These are phyloP conservation scores for Phalangium opilio DNA, from an alignment of 2,888 invertebrate genomes.

Conservation along the genomic window DNA sequence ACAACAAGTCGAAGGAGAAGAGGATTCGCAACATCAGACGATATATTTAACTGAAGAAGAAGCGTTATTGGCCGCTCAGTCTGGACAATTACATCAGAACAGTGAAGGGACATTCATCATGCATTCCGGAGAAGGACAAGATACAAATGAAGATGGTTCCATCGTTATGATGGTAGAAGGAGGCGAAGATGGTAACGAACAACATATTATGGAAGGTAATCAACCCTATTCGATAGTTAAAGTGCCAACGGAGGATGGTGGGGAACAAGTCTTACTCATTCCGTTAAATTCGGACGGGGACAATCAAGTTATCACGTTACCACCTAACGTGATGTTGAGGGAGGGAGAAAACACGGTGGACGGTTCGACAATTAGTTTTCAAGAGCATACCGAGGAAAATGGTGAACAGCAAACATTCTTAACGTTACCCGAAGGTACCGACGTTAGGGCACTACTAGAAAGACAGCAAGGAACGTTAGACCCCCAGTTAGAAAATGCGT, in stretches of 20 bases:
- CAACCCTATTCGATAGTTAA: conserved; percentile 15
- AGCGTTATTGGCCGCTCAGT: no score
- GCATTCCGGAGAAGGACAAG: no score
- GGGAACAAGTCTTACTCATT: conserved; percentile 13
- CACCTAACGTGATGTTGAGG: conserved; percentile 13
- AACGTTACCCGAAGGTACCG: not conserved
- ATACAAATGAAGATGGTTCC: not conserved
- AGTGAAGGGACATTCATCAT: no score
- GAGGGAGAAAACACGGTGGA: conserved; percentile 12
- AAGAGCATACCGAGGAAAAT: not conserved
- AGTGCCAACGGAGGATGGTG: conserved; percentile 16
- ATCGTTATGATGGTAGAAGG: conserved; percentile 14
- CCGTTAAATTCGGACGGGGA: conserved; percentile 14
- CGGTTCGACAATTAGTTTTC: not conserved
- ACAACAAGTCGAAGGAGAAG: not conserved
- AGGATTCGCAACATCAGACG: conserved; percentile 11
- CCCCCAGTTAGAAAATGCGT: no score
- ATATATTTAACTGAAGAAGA: not conserved
- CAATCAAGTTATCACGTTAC: conserved; percentile 14
- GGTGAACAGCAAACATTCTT: conserved; percentile 1
- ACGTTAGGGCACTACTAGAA: no score
- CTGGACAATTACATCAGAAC: no score
- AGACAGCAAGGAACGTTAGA: no score
- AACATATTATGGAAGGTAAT: conserved; percentile 13
- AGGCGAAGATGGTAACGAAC: conserved; percentile 8